These are phyloP conservation scores for Caenorhabditis afra DNA, from an alignment of 2,888 invertebrate species.

Conservation along the genomic window DNA sequence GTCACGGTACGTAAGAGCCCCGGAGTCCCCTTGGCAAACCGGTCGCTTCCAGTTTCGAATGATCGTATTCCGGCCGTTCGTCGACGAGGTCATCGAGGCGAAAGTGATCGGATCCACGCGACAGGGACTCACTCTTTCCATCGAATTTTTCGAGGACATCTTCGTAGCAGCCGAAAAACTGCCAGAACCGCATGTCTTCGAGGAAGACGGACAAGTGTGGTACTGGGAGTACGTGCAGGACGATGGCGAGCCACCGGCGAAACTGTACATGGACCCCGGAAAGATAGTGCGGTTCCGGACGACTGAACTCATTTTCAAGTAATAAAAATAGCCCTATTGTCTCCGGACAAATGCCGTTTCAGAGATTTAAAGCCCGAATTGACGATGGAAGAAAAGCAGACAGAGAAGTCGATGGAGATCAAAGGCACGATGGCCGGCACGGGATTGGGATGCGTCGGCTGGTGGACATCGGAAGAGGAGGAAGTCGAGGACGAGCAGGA, in stretches of 20 bases:
- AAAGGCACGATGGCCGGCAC: slow-evolving; percentile 74
- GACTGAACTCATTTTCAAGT: slow-evolving; percentile 72
- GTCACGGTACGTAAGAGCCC: slow-evolving; percentile 63
- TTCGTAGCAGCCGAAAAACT: slow-evolving; percentile 92
- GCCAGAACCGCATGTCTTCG: slow-evolving; percentile 92
- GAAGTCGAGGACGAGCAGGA: slow-evolving; percentile 65
- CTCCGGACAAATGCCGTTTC: no score
- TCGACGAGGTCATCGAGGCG: slow-evolving; percentile 94
- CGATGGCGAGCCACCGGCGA: slow-evolving; percentile 68
- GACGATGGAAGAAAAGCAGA: slow-evolving; percentile 56
- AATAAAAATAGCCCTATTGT: no score
- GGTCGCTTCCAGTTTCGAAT: slow-evolving; percentile 86
- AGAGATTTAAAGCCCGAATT: slow-evolving; percentile 68
- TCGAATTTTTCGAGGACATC: slow-evolving; percentile 98
- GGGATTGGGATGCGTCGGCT: slow-evolving; percentile 75
- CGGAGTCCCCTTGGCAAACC: no score
- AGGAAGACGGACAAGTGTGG: slow-evolving; percentile 71
- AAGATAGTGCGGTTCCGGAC: slow-evolving; percentile 70
- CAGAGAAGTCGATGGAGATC: slow-evolving; percentile 67
- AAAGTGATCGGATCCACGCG: slow-evolving; percentile 84
- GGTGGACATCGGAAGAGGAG: slow-evolving; percentile 71
- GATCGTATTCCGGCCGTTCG: slow-evolving; percentile 93
- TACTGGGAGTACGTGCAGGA: slow-evolving; percentile 71
- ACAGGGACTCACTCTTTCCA: slow-evolving; percentile 84
- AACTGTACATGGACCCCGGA: slow-evolving; percentile 75